These are phyloP conservation scores for Lutjanus campechanus DNA, from an alignment of 2,797 vertebrate species.

Conservation along the genomic window DNA sequence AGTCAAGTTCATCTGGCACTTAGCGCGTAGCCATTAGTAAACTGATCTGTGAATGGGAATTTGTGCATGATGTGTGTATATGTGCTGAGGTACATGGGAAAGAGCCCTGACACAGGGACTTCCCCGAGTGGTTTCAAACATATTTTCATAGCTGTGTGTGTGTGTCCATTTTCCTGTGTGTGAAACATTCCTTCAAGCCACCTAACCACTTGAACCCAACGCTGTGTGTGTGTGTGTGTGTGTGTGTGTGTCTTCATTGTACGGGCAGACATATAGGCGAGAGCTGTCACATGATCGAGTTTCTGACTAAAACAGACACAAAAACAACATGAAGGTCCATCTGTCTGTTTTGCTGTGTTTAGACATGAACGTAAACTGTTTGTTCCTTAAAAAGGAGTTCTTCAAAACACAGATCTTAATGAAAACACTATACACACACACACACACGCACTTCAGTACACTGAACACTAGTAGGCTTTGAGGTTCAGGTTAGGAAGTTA, in stretches of 20 bases:
- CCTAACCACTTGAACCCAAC: constrained; percentile 39
- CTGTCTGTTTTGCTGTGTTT: constrained; percentile 26
- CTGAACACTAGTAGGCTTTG: not conserved
- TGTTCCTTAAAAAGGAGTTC: constrained; percentile 9
- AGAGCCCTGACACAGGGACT: constrained; percentile 40
- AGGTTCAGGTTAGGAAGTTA: constrained; percentile 19
- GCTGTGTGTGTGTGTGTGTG: constrained; percentile 11
- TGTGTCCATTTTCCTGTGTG: constrained; percentile 43
- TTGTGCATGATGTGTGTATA: constrained; percentile 28
- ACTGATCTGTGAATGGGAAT: constrained; percentile 63
- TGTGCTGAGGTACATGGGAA: constrained; percentile 46
- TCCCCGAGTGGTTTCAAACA: constrained; percentile 36
- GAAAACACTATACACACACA: not conserved
- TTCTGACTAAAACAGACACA: constrained; percentile 14
- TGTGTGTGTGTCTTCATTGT: constrained; percentile 2
- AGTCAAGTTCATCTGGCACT: constrained; percentile 68
- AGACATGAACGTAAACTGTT: constrained; percentile 24
- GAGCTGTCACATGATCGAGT: constrained; percentile 17
- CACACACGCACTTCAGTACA: not conserved
- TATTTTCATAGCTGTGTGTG: constrained; percentile 60
- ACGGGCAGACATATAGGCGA: constrained; percentile 4
- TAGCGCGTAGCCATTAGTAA: constrained; percentile 63
- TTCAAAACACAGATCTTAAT: constrained; percentile 33
- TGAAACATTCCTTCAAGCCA: constrained; percentile 50
- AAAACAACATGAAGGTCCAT: constrained; percentile 21